phyloP scores from a whole-genome alignment of 2,113 vertebrate genomes.

The Speoplatyrhinus poulsoni region DNA sequence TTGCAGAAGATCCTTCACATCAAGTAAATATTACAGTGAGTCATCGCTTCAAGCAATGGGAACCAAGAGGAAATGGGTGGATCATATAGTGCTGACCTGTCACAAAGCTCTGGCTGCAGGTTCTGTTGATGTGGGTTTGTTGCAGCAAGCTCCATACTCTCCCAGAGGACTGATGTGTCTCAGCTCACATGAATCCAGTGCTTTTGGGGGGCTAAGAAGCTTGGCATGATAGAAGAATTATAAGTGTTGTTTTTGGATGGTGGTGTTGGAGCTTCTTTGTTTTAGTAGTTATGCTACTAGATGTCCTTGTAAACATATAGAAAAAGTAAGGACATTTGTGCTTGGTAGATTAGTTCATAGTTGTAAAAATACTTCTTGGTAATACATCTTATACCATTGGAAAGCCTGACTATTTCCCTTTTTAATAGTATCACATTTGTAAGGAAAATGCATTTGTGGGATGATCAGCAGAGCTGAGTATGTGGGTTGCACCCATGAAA shows the following conservation, averaged over 20 bases:
- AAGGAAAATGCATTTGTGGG: too few relatives aligned
- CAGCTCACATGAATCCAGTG: background rate
- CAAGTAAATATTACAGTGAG: constrained; percentile 24
- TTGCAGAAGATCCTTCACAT: constrained; percentile 25
- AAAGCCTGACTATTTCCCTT: too few relatives aligned
- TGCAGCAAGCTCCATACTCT: background rate
- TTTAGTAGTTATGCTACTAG: too few relatives aligned
- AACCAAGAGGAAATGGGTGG: background rate
- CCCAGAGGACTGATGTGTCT: background rate
- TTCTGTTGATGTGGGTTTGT: constrained; percentile 1
- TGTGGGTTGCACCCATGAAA: too few relatives aligned
- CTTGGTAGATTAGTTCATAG: too few relatives aligned
- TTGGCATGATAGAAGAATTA: background rate
- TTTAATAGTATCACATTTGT: too few relatives aligned
- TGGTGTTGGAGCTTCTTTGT: too few relatives aligned
- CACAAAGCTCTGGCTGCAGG: constrained; percentile 3
- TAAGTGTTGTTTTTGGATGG: background rate
- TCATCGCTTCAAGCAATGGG: constrained; percentile 7
- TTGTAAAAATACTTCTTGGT: too few relatives aligned
- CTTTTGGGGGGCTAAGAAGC: background rate
- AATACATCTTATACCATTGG: too few relatives aligned
- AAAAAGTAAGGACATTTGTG: background rate
- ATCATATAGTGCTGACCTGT: constrained; percentile 19
- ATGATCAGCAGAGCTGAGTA: too few relatives aligned
- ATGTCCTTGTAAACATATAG: background rate